These are phyloP conservation scores for Pomatorhinus ruficollis DNA, from an alignment of 2,113 vertebrate species.

Conservation along the genomic window DNA sequence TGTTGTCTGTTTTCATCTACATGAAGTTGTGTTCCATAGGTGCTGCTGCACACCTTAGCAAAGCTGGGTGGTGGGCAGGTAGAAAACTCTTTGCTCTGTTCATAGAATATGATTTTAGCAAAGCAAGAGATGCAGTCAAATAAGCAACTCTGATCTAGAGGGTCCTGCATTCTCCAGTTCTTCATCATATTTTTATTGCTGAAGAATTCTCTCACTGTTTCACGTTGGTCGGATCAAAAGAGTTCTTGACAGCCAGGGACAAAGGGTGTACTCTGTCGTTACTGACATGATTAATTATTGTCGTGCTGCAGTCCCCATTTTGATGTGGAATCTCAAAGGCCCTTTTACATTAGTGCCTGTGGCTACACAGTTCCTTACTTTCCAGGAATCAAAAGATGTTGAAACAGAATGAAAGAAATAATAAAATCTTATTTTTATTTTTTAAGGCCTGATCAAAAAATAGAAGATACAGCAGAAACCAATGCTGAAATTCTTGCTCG, in stretches of 20 bases:
- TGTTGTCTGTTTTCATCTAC: neutral
- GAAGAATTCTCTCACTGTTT: neutral
- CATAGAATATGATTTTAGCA: neutral
- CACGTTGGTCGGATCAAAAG: neutral
- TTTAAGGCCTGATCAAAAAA: constrained; percentile 87
- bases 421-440: constrained; percentile 47
- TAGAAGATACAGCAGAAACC: constrained; percentile 85
- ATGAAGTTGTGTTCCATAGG: neutral
- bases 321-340: constrained; percentile 46
- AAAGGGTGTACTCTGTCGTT: neutral
- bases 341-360: constrained; percentile 25
- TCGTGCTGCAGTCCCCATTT: neutral
- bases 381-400: constrained; percentile 38
- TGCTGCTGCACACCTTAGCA: neutral
- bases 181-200: neutral
- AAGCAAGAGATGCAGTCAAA: neutral
- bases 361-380: constrained; percentile 12
- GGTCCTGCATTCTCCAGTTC: neutral
- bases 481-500: constrained; percentile 91
- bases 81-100: neutral
- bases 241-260: constrained; percentile 28
- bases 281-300: constrained; percentile 42
- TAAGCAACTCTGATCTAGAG: neutral
- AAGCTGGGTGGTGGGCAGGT: neutral
- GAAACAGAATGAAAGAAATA: constrained; percentile 40